These are phyloP conservation scores for Desmophyllum pertusum DNA, from an alignment of 92 coral and sea anemone genomes.

Conservation along the genomic window DNA sequence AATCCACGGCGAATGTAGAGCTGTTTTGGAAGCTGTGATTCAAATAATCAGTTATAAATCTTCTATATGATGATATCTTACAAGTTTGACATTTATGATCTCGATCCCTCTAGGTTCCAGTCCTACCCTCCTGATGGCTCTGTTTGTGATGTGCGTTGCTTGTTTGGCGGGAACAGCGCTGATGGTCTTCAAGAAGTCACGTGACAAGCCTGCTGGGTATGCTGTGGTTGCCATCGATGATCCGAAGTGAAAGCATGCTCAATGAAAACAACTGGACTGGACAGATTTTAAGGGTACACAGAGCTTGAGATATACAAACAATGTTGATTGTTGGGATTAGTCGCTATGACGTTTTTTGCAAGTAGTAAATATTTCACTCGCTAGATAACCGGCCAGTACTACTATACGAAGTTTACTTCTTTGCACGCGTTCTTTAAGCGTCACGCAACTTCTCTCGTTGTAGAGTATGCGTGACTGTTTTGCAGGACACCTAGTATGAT, in stretches of 20 bases:
- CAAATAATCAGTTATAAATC: not conserved
- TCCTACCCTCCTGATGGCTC: not conserved
- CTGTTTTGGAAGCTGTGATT: not conserved
- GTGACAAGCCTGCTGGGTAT: not conserved
- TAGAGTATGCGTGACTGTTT: too few species aligned
- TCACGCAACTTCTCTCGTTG: too few species aligned
- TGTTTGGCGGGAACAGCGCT: constrained; percentile 4
- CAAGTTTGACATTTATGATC: too few species aligned
- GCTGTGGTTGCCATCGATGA: not conserved
- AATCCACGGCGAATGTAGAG: too few species aligned
- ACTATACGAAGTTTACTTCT: too few species aligned
- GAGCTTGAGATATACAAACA: not conserved
- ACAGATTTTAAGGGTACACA: not conserved
- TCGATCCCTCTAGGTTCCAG: constrained; percentile 6
- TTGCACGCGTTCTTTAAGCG: too few species aligned
- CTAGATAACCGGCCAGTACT: too few species aligned
- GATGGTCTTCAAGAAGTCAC: not conserved
- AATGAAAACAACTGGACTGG: not conserved
- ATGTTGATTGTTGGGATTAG: too few species aligned
- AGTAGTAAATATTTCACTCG: too few species aligned
- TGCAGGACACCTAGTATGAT: too few species aligned
- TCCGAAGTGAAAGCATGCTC: not conserved
- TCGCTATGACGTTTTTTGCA: too few species aligned
- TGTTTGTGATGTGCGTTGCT: constrained; percentile 18
- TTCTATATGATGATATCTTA: not conserved